phyloP scores from a whole-genome alignment of 2,888 invertebrate genomes.

The Heliconius cydno region DNA sequence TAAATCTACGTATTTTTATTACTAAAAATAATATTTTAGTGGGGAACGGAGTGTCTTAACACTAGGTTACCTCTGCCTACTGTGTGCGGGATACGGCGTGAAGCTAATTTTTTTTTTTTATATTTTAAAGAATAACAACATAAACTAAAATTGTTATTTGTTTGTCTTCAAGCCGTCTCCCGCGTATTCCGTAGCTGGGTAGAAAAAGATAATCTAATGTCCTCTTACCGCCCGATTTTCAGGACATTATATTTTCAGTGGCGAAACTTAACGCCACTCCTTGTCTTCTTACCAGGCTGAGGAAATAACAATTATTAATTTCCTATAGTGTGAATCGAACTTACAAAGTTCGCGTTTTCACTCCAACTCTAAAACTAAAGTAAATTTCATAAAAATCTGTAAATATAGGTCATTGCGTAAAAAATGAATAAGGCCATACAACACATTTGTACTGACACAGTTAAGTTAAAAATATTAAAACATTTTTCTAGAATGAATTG shows the following conservation, averaged over 20 bases:
- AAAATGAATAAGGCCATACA: slow-evolving; percentile 16
- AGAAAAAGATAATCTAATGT: neutral
- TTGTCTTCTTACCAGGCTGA: neutral
- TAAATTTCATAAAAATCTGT: neutral
- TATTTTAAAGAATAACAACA: too few relatives aligned
- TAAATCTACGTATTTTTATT: too few relatives aligned
- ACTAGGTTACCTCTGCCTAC: too few relatives aligned
- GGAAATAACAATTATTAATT: neutral
- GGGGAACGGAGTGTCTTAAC: too few relatives aligned
- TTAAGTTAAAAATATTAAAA: slow-evolving; percentile 29
- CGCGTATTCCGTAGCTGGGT: neutral
- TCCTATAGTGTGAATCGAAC: neutral
- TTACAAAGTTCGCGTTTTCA: neutral
- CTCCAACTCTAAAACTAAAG: neutral
- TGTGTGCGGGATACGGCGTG: too few relatives aligned
- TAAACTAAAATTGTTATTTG: neutral
- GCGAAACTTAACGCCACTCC: neutral
- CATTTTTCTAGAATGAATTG: slow-evolving; percentile 19
- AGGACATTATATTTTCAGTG: neutral
- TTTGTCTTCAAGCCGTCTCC: neutral
- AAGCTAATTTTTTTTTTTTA: too few relatives aligned
- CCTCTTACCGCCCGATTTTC: neutral
- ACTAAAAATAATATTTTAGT: too few relatives aligned
- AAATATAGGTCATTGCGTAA: slow-evolving; percentile 17
- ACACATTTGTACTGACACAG: slow-evolving; percentile 27